phyloP scores from a whole-genome alignment of 2,113 vertebrate genomes.

The Rousettus leschenaultii region DNA sequence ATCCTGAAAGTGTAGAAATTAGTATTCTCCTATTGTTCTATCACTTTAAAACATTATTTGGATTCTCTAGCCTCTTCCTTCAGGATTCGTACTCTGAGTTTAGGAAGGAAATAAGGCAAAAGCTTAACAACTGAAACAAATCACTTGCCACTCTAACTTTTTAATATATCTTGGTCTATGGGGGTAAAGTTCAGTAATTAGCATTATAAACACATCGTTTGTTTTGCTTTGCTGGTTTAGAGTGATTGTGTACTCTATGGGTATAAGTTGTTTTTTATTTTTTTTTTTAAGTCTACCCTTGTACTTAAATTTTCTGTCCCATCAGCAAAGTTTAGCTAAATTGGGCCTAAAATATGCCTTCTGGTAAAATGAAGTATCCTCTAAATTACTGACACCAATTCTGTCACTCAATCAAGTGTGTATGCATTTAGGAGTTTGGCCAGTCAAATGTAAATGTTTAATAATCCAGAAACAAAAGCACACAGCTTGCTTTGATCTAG shows the following conservation, averaged over 20 bases:
- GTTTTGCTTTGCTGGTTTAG: slow-evolving; percentile 33
- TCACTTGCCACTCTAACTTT: neutral
- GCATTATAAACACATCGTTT: slow-evolving; percentile 45
- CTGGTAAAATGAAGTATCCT: neutral
- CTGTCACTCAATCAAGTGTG: neutral
- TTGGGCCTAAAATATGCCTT: slow-evolving; percentile 38
- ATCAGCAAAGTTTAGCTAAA: slow-evolving; percentile 29
- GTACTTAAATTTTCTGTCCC: slow-evolving; percentile 23
- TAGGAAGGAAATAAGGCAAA: neutral
- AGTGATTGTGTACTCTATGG: slow-evolving; percentile 32
- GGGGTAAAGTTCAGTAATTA: slow-evolving; percentile 8
- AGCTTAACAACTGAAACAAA: slow-evolving; percentile 15
- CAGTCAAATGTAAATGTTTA: slow-evolving; percentile 49
- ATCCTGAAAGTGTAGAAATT: neutral
- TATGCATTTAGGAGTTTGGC: slow-evolving; percentile 15
- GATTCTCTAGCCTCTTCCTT: neutral
- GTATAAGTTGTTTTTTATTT: neutral
- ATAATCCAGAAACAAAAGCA: slow-evolving; percentile 28
- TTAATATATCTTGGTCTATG: neutral
- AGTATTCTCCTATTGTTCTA: neutral
- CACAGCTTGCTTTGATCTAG: slow-evolving; percentile 39
- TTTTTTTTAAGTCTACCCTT: neutral
- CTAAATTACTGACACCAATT: neutral
- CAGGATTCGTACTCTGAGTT: neutral
- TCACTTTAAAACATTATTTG: neutral